Evolutionary conservation across 2,113 vertebrate species (phyloP).

Genomic region (Lota lota): DNA sequence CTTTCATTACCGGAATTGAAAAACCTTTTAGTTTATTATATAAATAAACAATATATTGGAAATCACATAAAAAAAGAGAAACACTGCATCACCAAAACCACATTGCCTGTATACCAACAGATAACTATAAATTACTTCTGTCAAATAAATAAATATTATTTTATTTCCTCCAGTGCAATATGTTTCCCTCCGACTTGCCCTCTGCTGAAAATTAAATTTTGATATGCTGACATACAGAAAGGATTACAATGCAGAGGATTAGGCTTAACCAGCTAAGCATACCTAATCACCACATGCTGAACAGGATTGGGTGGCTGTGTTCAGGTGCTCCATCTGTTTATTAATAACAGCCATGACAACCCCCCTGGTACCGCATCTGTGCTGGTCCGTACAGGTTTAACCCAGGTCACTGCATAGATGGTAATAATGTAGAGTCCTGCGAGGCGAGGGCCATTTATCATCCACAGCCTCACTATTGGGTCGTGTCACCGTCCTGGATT

Average conservation of each 20-base stretch:
- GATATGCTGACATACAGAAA: slow-evolving; percentile 47
- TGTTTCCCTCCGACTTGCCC: slow-evolving; percentile 25
- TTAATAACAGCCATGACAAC: slow-evolving; percentile 34
- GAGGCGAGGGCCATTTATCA: slow-evolving; percentile 55
- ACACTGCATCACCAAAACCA: background rate
- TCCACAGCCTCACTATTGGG: slow-evolving; percentile 16
- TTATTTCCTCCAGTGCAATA: no score
- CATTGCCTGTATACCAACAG: slow-evolving; percentile 13
- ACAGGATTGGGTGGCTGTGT: slow-evolving; percentile 41
- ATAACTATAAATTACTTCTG: slow-evolving; percentile 2
- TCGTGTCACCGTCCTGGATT: slow-evolving; percentile 43
- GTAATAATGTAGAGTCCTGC: slow-evolving; percentile 19
- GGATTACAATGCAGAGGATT: slow-evolving; percentile 59
- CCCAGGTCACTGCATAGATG: slow-evolving; percentile 12
- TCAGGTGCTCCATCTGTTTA: slow-evolving; percentile 56
- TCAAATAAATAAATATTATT: slow-evolving; percentile 6
- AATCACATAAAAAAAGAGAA: background rate
- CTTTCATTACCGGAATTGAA: background rate
- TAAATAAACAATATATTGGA: no score
- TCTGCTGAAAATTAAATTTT: slow-evolving; percentile 52
- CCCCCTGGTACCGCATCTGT: background rate
- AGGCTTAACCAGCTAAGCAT: slow-evolving; percentile 59
- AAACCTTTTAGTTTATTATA: background rate
- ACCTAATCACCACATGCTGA: slow-evolving; percentile 53
- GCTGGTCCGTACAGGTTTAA: slow-evolving; percentile 16